Percentiles rank a stretch among this genome's conserved stretches.
Conservation (phyloP, 2,797 vertebrate genomes). For the Cossypha dichroa region DNA sequence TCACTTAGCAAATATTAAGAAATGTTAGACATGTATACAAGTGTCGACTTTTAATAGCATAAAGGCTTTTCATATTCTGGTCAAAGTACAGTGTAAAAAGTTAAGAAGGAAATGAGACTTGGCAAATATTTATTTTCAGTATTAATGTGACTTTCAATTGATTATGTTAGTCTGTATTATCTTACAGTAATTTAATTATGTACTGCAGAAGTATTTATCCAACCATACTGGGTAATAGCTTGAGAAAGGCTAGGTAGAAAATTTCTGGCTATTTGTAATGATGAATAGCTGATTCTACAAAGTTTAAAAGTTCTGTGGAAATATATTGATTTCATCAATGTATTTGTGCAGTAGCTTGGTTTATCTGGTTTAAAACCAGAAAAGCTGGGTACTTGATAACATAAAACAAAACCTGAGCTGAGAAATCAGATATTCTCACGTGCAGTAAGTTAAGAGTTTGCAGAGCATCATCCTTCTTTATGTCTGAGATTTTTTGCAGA, state of each 20-base stretch:
- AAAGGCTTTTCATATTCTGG: not conserved
- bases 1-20: not conserved
- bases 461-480: not conserved
- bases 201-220: not conserved
- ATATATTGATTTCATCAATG: not conserved
- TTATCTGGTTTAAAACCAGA: not conserved
- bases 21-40: accelerated
- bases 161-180: not conserved
- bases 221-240: not conserved
- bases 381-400: not conserved
- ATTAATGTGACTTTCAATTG: not conserved
- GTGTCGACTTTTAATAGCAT: not conserved
- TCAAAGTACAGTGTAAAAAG: not conserved
- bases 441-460: not conserved
- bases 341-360: not conserved
- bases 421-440: not conserved
- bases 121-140: not conserved
- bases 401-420: not conserved
- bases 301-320: not conserved
- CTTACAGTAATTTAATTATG: not conserved
- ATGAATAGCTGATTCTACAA: not conserved
- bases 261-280: not conserved
- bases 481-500: not conserved
- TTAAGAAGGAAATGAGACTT: not conserved
- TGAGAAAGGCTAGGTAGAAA: not conserved